Base-by-base conservation (phyloP, 1,140 invertebrate species). In the Bicyclus anynana region DNA sequence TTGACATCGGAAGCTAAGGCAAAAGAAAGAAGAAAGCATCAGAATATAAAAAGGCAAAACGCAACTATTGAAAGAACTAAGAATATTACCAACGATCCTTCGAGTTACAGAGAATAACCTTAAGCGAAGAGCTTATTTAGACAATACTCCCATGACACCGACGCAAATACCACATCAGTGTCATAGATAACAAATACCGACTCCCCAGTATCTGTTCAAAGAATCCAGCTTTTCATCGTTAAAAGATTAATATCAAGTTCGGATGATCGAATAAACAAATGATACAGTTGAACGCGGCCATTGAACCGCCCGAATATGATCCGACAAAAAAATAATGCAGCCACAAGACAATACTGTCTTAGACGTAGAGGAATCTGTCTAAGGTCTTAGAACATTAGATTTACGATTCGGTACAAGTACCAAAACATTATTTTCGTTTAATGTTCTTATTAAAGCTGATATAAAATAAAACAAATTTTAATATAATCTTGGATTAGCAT, bases 241-340 rank as follows among this genome's bases (percentile, higher is more conserved):
- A 70, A 62, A 63, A 83, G 80, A 86, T 84, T 80, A 79, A 80
- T 84, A 80, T 85, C 73, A 61, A 63, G 52, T 42, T 59, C 53
- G 50, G 69, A 77, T 81, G 76, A 83, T 83, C 81, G 75, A 73
- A 84, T 76, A 85, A 87, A 82, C 77, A 84, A 84, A 84, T 80
- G 80, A 83, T 82, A 74, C 53, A 67, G 64, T 61, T 52, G 63
- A 77, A 65, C 67, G 50, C 58, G 80, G 77, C 73, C 80, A 68
- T 68, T 65, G 74, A 80, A 72, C 77, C 68, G 59, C 59, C 26
- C 61, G 66, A 68, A 74, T 67, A 79, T 80, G 72, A 68, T 49
- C 56, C 16, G 44, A 60, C 51, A 49, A 21, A 14, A n/a, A 13
- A 29, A 54, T 46, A 60, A 49, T 16, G 48, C 37, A 35, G 52